Conservation (phyloP, 1,140 invertebrate genomes). For the Aphis gossypii region DNA sequence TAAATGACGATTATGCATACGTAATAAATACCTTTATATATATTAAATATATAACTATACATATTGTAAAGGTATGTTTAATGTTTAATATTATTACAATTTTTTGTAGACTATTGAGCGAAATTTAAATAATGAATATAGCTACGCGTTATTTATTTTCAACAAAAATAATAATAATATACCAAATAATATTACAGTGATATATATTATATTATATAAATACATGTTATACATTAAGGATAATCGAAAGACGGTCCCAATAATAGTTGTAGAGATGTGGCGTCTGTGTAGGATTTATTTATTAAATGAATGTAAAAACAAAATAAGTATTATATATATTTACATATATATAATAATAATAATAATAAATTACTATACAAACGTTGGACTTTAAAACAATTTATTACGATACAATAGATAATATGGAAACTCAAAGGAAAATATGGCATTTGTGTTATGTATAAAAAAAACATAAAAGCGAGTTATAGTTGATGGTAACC, state of each 20-base stretch:
- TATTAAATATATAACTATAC: background rate
- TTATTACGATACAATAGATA: background rate
- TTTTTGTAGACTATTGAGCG: background rate
- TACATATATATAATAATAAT: background rate
- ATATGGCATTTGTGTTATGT: constrained; percentile 18
- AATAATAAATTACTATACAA: background rate
- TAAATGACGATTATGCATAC: background rate
- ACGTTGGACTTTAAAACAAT: background rate
- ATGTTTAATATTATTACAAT: constrained; percentile 24
- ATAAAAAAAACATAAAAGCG: background rate
- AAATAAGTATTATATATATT: background rate
- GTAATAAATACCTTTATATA: background rate
- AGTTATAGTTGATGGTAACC: background rate
- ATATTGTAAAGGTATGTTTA: background rate
- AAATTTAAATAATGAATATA: constrained; percentile 12
- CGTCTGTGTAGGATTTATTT: constrained; percentile 15
- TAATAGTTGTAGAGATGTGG: background rate
- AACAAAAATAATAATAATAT: background rate
- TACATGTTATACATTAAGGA: constrained; percentile 37
- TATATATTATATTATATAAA: constrained; percentile 35
- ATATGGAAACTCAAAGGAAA: background rate
- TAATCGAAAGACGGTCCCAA: background rate
- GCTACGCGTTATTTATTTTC: constrained; percentile 33
- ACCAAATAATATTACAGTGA: constrained; percentile 36
- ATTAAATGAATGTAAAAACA: constrained; percentile 1